These are phyloP conservation scores for Caenorhabditis doughertyi DNA, from an alignment of 2,888 invertebrate genomes.

Conservation along the genomic window DNA sequence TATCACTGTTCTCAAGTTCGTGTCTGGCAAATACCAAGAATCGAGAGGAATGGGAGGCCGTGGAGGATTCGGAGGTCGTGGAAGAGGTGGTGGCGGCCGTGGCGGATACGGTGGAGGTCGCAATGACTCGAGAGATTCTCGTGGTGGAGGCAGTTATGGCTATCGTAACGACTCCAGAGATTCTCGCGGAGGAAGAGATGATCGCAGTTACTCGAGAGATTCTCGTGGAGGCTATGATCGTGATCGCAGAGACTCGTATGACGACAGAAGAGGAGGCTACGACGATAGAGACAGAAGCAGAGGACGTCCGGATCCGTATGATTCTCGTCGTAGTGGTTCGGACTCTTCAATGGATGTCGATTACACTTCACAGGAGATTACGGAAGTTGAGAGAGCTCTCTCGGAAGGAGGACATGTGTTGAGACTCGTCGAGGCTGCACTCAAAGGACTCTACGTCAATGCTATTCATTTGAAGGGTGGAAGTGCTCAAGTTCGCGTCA, in stretches of 20 bases:
- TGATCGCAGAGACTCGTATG: not conserved
- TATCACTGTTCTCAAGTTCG: constrained; percentile 13
- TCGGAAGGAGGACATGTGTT: not conserved
- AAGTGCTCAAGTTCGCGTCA: not conserved
- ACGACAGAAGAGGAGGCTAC: not conserved
- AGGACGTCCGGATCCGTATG: not conserved
- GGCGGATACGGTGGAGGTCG: constrained; percentile 23
- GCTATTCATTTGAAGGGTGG: constrained; percentile 30
- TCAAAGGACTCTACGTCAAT: constrained; percentile 33
- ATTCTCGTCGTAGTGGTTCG: not conserved
- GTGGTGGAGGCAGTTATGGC: constrained; percentile 7
- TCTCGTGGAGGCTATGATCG: not conserved
- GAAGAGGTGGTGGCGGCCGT: constrained; percentile 4
- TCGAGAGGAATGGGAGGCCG: not conserved
- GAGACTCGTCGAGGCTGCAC: not conserved
- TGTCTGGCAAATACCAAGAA: constrained; percentile 7
- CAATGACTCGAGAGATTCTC: constrained; percentile 3
- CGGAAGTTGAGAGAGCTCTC: not conserved
- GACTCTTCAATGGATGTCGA: too few relatives aligned
- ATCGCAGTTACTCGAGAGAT: constrained; percentile 6
- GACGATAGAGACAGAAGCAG: not conserved
- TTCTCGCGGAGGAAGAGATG: constrained; percentile 12
- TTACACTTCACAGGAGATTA: not conserved
- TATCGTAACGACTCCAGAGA: constrained; percentile 1
- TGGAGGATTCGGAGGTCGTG: constrained; percentile 16